Base-by-base conservation (phyloP, 2,113 vertebrate species). In the Entelurus aequoreus region DNA sequence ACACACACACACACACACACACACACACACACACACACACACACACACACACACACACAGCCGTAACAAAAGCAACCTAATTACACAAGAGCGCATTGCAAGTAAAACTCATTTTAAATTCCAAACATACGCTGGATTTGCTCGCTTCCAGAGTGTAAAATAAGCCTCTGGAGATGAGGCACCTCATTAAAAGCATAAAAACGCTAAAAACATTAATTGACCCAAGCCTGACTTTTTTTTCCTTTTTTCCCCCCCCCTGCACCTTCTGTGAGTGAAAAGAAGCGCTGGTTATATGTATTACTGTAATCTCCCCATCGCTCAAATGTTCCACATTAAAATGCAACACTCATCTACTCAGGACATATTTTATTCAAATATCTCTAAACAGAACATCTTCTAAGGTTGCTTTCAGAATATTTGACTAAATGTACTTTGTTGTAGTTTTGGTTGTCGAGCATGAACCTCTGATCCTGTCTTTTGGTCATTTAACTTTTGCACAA, bases 151-250 rank as follows among this genome's bases (percentile, higher is more conserved):
- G 62, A 68, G 69, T 28, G 28, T 56, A 52, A 38, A 48, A 70
- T 65, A 68, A 77, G 48, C 48, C 64, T 63, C 35, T 61, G 50
- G 68, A 71, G 75, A 75, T 71, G 58, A 66, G 76, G 65, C 48
- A 62, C 72, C 76, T 78, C 77, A 82, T 81, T 75, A 78, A 63
- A 57, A 60, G 50, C 56, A 62, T 64, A 48, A 73, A 75, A 71
- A 72, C 49, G 68, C 51, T 16, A 6, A 35, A 71, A 65, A 70
- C 54, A 13, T 2, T 54, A 53, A 48, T 69, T 16, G 10, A 71
- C 61, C 51, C 8, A 13, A 47, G 66, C 55, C 5, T 57, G 38
- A 44, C 40, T 57, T 44, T 44, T 21, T 12, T 42, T 15, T 40
- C 28, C 28, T 36, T 36, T 54, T n/a, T n/a, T n/a, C n/a, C n/a